Evolutionary conservation across 2,113 vertebrate genomes (phyloP).

Genomic region (Leuciscus idus): DNA sequence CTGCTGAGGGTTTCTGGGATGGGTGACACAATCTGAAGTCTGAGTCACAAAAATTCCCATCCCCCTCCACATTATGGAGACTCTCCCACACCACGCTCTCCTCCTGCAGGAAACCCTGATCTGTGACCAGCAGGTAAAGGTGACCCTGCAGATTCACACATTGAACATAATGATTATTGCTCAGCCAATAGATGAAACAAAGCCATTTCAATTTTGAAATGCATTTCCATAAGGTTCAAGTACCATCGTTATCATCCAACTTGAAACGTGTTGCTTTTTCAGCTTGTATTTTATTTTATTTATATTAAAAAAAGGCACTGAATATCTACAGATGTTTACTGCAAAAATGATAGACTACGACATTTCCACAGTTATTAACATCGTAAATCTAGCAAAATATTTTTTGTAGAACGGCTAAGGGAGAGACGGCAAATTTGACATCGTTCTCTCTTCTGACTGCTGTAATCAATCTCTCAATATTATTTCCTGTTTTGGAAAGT

Average conservation of each 20-base stretch:
- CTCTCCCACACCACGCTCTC: conserved; percentile 89
- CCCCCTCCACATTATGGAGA: conserved; percentile 90
- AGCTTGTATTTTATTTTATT: neutral
- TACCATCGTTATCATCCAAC: neutral
- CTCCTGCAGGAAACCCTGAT: conserved; percentile 93
- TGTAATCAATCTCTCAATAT: neutral
- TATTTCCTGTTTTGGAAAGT: too few species aligned
- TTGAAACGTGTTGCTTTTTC: neutral
- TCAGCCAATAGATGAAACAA: neutral
- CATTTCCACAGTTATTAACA: neutral
- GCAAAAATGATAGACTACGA: too few species aligned
- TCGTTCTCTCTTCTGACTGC: neutral
- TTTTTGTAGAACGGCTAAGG: too few species aligned
- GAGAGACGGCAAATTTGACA: neutral
- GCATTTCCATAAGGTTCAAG: neutral
- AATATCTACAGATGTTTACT: too few species aligned
- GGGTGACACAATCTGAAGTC: conserved; percentile 85
- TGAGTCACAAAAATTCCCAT: conserved; percentile 91
- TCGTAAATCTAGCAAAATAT: neutral
- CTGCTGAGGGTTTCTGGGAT: conserved; percentile 62
- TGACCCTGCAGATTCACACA: conserved; percentile 78
- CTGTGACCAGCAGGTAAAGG: conserved; percentile 92
- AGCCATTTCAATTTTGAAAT: neutral
- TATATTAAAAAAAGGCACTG: neutral
- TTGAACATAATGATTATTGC: neutral